These are phyloP conservation scores for Salvelinus namaycush DNA, from an alignment of 2,113 vertebrate genomes.

Conservation along the genomic window DNA sequence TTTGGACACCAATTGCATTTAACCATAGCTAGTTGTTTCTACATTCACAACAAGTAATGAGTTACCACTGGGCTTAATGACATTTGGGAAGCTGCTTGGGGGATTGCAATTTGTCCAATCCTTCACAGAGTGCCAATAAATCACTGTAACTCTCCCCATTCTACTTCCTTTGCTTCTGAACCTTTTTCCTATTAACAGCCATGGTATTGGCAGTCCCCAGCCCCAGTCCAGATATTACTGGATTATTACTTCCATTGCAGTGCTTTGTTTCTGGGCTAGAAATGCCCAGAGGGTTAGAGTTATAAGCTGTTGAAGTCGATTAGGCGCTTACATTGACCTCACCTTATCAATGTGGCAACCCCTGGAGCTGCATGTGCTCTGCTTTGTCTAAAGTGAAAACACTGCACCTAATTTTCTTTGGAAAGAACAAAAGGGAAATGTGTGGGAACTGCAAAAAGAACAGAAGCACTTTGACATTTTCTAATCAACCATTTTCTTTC, in stretches of 20 bases:
- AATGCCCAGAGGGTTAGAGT: constrained; percentile 41
- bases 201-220: constrained; percentile 19
- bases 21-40: neutral
- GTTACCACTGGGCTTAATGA: neutral
- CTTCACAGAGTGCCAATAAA: constrained; percentile 23
- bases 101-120: constrained; percentile 27
- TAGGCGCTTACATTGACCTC: constrained; percentile 56
- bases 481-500: constrained; percentile 28
- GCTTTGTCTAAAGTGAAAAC: constrained; percentile 52
- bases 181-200: neutral
- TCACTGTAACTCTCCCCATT: constrained; percentile 8
- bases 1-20: neutral
- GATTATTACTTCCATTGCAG: constrained; percentile 36
- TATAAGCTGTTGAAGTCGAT: constrained; percentile 62
- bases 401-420: constrained; percentile 42
- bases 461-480: constrained; percentile 49
- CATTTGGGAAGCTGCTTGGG: constrained; percentile 6
- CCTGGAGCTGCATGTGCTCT: constrained; percentile 36
- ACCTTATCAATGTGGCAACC: constrained; percentile 58
- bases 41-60: neutral
- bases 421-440: constrained; percentile 40
- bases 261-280: constrained; percentile 42
- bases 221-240: constrained; percentile 41
- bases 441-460: constrained; percentile 18
- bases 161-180: constrained; percentile 14